Evolutionary conservation across 2,113 vertebrate species (phyloP).

Genomic region (Corythoichthys intestinalis): DNA sequence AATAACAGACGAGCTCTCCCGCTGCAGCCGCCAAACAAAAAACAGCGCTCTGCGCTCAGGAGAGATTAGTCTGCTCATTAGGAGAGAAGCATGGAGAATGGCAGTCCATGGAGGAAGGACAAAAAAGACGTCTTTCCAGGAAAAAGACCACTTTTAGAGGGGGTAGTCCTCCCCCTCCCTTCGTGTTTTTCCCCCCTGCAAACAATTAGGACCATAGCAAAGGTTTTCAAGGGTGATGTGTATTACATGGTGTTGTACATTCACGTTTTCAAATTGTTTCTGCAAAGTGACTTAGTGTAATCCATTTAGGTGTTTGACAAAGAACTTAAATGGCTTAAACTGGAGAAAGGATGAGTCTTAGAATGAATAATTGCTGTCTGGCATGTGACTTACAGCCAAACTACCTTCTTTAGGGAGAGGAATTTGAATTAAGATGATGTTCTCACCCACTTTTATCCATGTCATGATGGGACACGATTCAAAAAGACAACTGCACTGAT

Average conservation of each 20-base stretch:
- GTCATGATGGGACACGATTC: neutral
- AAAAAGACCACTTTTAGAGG: constrained; percentile 19
- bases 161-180: constrained; percentile 2
- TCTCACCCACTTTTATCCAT: neutral
- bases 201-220: constrained; percentile 15
- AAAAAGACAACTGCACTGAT: neutral
- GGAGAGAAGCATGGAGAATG: constrained; percentile 45
- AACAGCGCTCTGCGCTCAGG: constrained; percentile 49
- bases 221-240: constrained; percentile 18
- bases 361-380: constrained; percentile 23
- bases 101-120: constrained; percentile 22
- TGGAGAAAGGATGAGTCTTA: constrained; percentile 22
- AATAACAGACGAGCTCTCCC: constrained; percentile 61
- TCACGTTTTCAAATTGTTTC: constrained; percentile 1
- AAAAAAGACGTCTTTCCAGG: constrained; percentile 34
- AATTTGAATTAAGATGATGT: neutral
- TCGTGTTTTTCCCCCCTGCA: constrained; percentile 19
- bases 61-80: constrained; percentile 67
- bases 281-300: constrained; percentile 19
- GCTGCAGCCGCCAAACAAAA: constrained; percentile 53
- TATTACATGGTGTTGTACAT: constrained; percentile 22
- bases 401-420: neutral
- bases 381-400: constrained; percentile 24
- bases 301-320: constrained; percentile 38
- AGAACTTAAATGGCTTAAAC: constrained; percentile 33